A percentile compares a stretch with the other conserved stretches of the same genome.
phyloP scores from a whole-genome alignment of 2,797 vertebrate genomes.

The Acipenser transmontanus region DNA sequence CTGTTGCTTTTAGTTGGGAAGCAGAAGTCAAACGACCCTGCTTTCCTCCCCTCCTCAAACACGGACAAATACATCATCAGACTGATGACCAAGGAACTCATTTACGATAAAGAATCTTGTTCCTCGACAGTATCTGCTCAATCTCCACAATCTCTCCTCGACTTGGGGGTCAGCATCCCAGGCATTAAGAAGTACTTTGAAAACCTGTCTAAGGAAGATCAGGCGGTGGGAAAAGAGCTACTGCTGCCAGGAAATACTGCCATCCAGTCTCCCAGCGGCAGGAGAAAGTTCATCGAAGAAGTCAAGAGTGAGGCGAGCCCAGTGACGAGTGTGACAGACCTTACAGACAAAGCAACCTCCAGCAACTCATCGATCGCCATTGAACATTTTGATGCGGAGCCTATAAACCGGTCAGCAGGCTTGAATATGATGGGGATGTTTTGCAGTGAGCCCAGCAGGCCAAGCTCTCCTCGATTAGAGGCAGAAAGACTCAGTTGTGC shows the following conservation, averaged over 20 bases:
- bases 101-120: slow-evolving; percentile 46
- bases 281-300: slow-evolving; percentile 73
- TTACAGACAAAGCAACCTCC: slow-evolving; percentile 57
- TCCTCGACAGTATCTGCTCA: slow-evolving; percentile 5
- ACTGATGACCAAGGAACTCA: slow-evolving; percentile 68
- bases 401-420: slow-evolving; percentile 40
- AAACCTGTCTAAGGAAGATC: slow-evolving; percentile 48
- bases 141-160: slow-evolving; percentile 31
- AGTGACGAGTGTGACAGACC: slow-evolving; percentile 41
- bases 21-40: slow-evolving; percentile 73
- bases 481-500: slow-evolving; percentile 34
- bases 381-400: slow-evolving; percentile 59
- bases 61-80: slow-evolving; percentile 80
- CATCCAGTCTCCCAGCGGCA: slow-evolving; percentile 52
- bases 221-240: slow-evolving; percentile 53
- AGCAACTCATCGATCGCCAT: slow-evolving; percentile 49
- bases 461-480: slow-evolving; percentile 54
- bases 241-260: slow-evolving; percentile 59
- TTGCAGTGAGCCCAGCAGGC: slow-evolving; percentile 56
- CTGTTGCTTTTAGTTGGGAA: slow-evolving; percentile 81
- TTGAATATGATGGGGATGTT: slow-evolving; percentile 42
- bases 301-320: slow-evolving; percentile 67
- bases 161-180: slow-evolving; percentile 43
- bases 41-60: slow-evolving; percentile 83
- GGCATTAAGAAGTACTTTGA: slow-evolving; percentile 71